phyloP scores from a whole-genome alignment of 2,888 invertebrate species.

The Dryococelus australis region DNA sequence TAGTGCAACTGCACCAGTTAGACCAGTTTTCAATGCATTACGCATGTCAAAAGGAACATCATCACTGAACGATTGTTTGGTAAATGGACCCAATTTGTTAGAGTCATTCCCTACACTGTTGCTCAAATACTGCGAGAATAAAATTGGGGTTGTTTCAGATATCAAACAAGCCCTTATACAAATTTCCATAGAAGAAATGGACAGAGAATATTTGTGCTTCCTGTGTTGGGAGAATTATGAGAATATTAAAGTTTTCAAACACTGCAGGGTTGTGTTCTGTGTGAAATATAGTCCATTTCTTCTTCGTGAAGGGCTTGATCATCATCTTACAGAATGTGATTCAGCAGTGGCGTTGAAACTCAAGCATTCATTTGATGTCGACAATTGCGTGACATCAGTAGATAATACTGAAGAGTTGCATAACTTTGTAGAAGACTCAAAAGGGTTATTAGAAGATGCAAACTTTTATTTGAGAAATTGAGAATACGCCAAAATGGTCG shows the following conservation, averaged over 20 bases:
- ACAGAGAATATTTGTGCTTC: neutral
- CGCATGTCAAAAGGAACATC: no score
- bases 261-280: no score
- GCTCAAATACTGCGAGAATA: no score
- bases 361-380: neutral
- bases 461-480: neutral
- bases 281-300: no score
- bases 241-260: neutral
- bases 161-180: neutral
- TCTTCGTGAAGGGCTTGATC: no score
- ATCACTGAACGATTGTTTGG: no score
- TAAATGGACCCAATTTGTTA: no score
- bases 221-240: neutral
- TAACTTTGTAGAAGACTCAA: neutral
- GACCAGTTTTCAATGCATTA: no score
- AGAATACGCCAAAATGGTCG: neutral
- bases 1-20: no score
- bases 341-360: neutral
- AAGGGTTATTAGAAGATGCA: neutral
- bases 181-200: neutral
- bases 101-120: no score
- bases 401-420: neutral
- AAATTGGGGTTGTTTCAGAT: no score
- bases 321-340: no score
- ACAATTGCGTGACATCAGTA: conserved; percentile 5